phyloP scores from a whole-genome alignment of 2,888 invertebrate species.

The Ernsta delagoae region DNA sequence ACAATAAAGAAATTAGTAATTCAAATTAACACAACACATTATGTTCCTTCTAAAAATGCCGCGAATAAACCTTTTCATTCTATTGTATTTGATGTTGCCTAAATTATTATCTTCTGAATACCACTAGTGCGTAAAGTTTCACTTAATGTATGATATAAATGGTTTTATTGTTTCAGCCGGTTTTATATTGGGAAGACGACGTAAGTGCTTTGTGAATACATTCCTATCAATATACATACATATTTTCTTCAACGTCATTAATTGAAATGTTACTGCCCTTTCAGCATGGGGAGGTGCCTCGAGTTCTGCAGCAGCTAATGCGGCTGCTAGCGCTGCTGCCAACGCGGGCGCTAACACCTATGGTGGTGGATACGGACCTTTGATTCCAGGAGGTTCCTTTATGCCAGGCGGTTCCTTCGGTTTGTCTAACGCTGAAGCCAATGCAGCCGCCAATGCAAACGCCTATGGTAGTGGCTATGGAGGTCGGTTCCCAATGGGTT shows the following conservation, averaged over 20 bases:
- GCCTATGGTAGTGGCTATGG: too few relatives aligned
- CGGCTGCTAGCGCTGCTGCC: neutral
- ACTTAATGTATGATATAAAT: neutral
- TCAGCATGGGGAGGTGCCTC: neutral
- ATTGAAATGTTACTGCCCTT: neutral
- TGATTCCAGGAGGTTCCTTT: too few relatives aligned
- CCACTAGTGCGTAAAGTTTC: neutral
- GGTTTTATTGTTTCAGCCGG: constrained; percentile 1
- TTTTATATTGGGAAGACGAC: neutral
- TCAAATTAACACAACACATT: neutral
- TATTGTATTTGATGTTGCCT: neutral
- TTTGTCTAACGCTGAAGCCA: constrained; percentile 43
- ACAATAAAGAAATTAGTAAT: neutral
- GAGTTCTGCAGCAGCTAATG: neutral
- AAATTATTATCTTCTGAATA: neutral
- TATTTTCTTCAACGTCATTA: too few relatives aligned
- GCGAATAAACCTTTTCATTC: neutral
- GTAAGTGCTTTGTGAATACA: neutral
- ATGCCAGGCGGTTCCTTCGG: too few relatives aligned
- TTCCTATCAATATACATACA: neutral
- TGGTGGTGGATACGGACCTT: too few relatives aligned
- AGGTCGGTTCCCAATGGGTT: too few relatives aligned
- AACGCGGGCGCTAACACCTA: neutral
- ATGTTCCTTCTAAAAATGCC: too few relatives aligned
- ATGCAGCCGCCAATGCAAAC: too few relatives aligned